Conservation (phyloP, 2,888 invertebrate species). For the Lissonota sp. region DNA sequence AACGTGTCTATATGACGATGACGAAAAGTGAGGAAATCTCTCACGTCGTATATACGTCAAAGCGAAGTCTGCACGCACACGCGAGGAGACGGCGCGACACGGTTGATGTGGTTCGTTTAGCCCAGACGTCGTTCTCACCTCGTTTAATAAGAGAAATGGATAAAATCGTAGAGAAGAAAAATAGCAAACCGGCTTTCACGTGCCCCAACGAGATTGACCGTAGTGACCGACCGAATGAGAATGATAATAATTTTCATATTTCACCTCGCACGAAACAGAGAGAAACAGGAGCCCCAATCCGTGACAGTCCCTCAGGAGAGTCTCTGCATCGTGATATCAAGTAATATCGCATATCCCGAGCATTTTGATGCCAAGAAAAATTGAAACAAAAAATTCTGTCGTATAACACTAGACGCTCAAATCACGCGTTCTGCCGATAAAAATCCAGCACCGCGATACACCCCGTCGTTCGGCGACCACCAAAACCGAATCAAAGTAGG, state of each 20-base stretch:
- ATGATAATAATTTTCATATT: slow-evolving; percentile 61
- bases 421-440: too few relatives aligned
- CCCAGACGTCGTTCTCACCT: slow-evolving; percentile 54
- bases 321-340: slow-evolving; percentile 17
- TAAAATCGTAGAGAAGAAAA: slow-evolving; percentile 1
- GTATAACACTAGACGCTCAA: too few relatives aligned
- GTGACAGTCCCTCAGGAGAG: neutral
- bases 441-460: too few relatives aligned
- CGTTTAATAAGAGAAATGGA: slow-evolving; percentile 40
- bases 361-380: too few relatives aligned
- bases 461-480: too few relatives aligned
- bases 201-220: slow-evolving; percentile 43
- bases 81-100: slow-evolving; percentile 7
- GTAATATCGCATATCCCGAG: slow-evolving; percentile 27
- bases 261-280: slow-evolving; percentile 63
- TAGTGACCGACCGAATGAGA: slow-evolving; percentile 46
- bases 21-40: slow-evolving; percentile 49
- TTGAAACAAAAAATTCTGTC: too few relatives aligned
- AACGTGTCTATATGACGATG: slow-evolving; percentile 17
- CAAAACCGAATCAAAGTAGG: too few relatives aligned
- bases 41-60: slow-evolving; percentile 29
- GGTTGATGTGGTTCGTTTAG: slow-evolving; percentile 51
- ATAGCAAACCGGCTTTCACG: neutral
- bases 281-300: neutral
- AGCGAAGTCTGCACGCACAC: neutral